Base-by-base conservation (phyloP, 2,113 vertebrate genomes). In the Callithrix jacchus region DNA sequence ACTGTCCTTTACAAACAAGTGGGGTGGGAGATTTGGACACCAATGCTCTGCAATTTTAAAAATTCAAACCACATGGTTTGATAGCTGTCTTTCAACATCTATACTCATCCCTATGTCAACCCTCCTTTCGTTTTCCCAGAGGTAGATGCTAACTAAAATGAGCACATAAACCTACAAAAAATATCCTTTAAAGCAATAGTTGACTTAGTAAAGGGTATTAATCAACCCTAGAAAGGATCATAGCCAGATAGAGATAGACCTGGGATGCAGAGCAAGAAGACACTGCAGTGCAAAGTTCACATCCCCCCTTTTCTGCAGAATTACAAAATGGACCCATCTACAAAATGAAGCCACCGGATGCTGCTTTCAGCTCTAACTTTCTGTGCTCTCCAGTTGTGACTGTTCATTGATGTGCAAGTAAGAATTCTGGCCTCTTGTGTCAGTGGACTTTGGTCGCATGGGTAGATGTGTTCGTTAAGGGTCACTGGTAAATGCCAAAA, bases 71-170 rank as follows among this genome's bases (percentile, higher is more conserved):
- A 92, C 87, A 52, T 95, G 70, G 97, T 97, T 95, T 97, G 96
- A 97, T 90, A 97, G 95, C 97, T 98, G 98, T 97, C 97, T 97
- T 97, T 98, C 91, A 97, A 96, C 93, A 89, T 58, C 96, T 95
- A 37, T 97, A 45, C 82, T 93, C 93, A 97, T 97, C 97, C 94
- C 79, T 96, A 94, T 98, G 93, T 96, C 96, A 98, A 98, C 42
- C 80, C 84, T 98, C 81, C 80, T 94, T 96, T 95, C 89, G 81
- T 97, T 32, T 96, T 97, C 87, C 93, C 96, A 97, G 76, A 98
- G 97, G 93, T 97, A 98, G 95, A 95, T 96, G 96, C 93, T 76
- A 97, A 94, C 74, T 66, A 95, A 96, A 97, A 61, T 32, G 7
- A 93, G 97, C 87, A 93, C 52, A 81, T 66, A 93, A 92, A 87